Evolutionary conservation across 2,113 vertebrate species (phyloP), one percentile per base, ranked within the genome.

Genomic region (Hypocryptadius cinnamomeus): DNA sequence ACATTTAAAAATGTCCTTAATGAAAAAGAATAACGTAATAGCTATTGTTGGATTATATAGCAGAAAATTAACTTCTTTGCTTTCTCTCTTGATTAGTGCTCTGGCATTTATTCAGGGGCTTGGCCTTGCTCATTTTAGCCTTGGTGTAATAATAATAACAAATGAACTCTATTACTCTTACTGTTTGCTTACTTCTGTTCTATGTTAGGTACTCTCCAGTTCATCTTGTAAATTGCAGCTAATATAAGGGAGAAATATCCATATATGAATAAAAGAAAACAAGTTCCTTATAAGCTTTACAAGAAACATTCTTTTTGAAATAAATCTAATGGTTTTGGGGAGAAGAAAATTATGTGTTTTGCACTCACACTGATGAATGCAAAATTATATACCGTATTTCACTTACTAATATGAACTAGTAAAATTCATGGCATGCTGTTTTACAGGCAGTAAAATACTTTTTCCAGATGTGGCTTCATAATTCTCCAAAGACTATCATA

Each of bases 381-480:
- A 96, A 96, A 96, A 97, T 91, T 96, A 93, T 92, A 86, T 98
- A 97, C 97, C 96, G 85, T 97, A 97, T 97, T 97, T 97, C 97
- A 97, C 97, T 98, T 98, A 97, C 97, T 97, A 97, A 97, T 93
- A 95, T 96, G 95, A 96, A 97, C 97, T 97, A 98, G 96, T 98
- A 97, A 97, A 98, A 97, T 93, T 96, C 93, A 96, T 92, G 96
- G 96, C 97, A 95, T 97, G 96, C 96, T 97, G 97, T 97, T 98
- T 98, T 98, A 98, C 92, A 97, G 97, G 97, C 98, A 97, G 97
- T 97, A 97, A 98, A 97, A 98, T 98, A 98, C 97, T 97, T 98
- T 98, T 98, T 98, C 98, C 98, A 98, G 98, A 98, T 98, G 98
- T 98, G 97, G 96, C 96, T 98, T 98, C 98, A 98, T 98, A 98